These are phyloP conservation scores for Pseudachorutes palmiensis DNA, from an alignment of 1,140 invertebrate species.

Conservation along the genomic window DNA sequence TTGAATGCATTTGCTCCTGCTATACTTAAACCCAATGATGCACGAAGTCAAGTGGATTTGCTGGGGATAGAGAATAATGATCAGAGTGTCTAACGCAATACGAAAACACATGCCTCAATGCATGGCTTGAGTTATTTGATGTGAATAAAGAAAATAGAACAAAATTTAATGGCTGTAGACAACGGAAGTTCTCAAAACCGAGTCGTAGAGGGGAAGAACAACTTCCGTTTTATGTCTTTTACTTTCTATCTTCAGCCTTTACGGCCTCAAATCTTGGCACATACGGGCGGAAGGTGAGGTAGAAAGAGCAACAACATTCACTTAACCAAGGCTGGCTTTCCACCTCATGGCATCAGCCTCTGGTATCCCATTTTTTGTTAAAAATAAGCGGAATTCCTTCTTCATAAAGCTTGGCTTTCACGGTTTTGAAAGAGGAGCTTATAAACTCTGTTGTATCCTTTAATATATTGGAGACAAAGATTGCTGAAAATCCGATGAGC, in stretches of 20 bases:
- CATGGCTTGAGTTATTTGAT: not conserved
- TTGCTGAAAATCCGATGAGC: no score
- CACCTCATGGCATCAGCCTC: not conserved
- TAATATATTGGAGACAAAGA: no score
- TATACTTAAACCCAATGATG: not conserved
- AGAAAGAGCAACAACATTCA: not conserved
- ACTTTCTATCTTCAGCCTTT: not conserved
- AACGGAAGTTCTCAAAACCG: conserved; percentile 8
- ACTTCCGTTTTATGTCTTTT: not conserved
- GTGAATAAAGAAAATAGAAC: not conserved
- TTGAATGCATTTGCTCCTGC: not conserved
- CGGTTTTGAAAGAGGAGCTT: no score
- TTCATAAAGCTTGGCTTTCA: no score
- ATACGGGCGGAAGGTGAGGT: not conserved
- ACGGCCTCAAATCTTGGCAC: not conserved
- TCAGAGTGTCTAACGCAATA: not conserved
- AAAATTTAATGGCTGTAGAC: conserved; percentile 3
- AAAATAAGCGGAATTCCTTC: no score
- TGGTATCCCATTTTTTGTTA: not conserved
- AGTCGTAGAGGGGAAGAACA: conserved; percentile 2
- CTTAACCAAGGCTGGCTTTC: not conserved
- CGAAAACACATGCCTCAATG: not conserved
- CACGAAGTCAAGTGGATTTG: not conserved
- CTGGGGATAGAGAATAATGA: not conserved
- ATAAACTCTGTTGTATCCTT: no score